Base-by-base conservation (phyloP, 1,140 invertebrate genomes). In the Batillaria attramentaria region DNA sequence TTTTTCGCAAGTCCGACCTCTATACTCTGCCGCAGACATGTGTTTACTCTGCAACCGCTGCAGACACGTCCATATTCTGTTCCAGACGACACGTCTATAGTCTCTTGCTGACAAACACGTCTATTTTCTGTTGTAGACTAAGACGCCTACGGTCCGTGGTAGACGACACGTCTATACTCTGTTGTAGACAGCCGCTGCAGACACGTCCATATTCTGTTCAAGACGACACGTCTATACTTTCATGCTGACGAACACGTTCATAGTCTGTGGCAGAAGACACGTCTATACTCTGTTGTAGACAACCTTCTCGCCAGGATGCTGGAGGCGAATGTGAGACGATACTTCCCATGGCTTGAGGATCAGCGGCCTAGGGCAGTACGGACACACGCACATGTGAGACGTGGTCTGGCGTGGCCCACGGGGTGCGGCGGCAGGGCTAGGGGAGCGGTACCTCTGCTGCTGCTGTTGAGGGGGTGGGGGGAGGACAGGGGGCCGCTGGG, bases 301-400 rank as follows among this genome's bases (percentile, higher is more conserved):
- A n/a, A 81, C 80, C 16, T 75, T 65, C n/a, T 72, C 46, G 2
- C 83, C 83, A 42, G 84, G 83, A 50, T 86, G 84, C 24, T 68
- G 42, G 42, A 83, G 75, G 28, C 83, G 78, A 33, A 86, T 86
- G 76, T 86, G 84, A 35, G 79, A 77, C 43, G 81, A 73, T 43
- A 86, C 84, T 43, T 86, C 84, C 68, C 78, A 70, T 16, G 80
- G 79, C 16, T 69, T 79, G 6, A 86, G 73, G 24, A 79, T 78
- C 10, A 84, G 79, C 18, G 78, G 33, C n/a, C 46, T 33, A 18
- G 83, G 77, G 82, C 84, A 86, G 41, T 86, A 86, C 0, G 84
- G 84, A 70, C 84, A 86, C 79, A 83, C 81, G 18, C 79, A 84
- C 42, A 41, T 68, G 8, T 66, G 65, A 54, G 39, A 70, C 57